Conservation (phyloP, 2,888 invertebrate genomes). For the Stenichneumon culpator region DNA sequence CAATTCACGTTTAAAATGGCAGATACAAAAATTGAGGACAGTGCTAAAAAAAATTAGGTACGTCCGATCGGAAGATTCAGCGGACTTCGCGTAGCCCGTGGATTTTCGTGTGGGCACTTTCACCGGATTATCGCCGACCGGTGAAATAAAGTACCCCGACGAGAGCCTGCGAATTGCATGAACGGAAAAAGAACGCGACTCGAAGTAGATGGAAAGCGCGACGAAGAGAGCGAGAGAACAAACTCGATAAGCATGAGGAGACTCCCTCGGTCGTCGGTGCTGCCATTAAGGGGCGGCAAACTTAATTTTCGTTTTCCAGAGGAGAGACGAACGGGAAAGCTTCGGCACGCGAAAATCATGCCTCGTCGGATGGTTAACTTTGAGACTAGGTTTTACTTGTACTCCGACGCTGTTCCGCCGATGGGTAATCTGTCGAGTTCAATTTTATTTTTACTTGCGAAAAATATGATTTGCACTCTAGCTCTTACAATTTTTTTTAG, state of each 20-base stretch:
- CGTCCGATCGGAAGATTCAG: not conserved
- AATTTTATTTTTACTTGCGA: not conserved
- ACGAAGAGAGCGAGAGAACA: conserved; percentile 31
- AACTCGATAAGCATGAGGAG: conserved; percentile 54
- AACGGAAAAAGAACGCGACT: not conserved
- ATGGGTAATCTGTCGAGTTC: not conserved
- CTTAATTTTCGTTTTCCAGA: conserved; percentile 55
- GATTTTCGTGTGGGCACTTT: conserved; percentile 55
- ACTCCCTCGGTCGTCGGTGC: conserved; percentile 53
- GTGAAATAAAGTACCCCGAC: conserved; percentile 28
- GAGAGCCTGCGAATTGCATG: conserved; percentile 18
- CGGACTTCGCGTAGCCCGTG: conserved; percentile 7
- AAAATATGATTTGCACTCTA: not conserved
- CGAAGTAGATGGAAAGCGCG: conserved; percentile 1
- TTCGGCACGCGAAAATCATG: conserved; percentile 31
- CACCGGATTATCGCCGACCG: conserved; percentile 35
- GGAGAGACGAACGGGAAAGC: conserved; percentile 15
- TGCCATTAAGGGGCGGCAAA: conserved; percentile 57
- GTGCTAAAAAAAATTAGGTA: not conserved
- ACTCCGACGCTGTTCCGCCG: not conserved
- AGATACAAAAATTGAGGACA: not conserved
- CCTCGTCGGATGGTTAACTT: conserved; percentile 7
- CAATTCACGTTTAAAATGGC: not conserved
- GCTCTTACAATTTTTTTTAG: no score
- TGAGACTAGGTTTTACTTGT: not conserved